Evolutionary conservation across 2,797 vertebrate genomes (phyloP), one percentile per base, ranked within the genome.

Genomic region (Scyliorhinus canicula): DNA sequence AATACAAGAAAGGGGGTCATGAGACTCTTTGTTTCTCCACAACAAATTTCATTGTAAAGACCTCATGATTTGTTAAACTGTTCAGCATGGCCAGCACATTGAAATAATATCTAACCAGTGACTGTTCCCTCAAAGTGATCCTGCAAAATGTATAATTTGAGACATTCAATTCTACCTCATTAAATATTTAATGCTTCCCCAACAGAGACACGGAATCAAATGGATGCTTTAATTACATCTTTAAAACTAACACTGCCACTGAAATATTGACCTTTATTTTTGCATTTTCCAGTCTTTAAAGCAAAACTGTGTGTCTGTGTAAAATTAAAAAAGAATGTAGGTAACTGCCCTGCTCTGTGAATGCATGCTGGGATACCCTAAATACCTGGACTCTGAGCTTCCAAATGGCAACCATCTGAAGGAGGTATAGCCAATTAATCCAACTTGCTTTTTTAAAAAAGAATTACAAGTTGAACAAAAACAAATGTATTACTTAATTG

Each of bases 81-180:
- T 94, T 67, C 47, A 44, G 12, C 40, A 16, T 94, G 19, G 28
- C 31, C 28, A 69, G 24, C 67, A 50, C 63, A 50, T 69, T 94
- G 67, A 94, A 94, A 69, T 71, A 71, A 71, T 74, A 67, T 94
- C 31, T 52, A 52, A 52, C 52, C 28, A 35, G 31, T 55, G 65
- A 74, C 12, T 94, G 88, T 40, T 91, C n/a, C 40, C 63, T 90
- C 19, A 60, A 90, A 60, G 12, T n/a, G 35, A 57, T n/a, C 35
- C 63, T 91, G 40, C 16, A 65, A 65, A 21, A 44, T 65, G 0
- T n/a, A 52, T 47, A 74, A 55, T 50, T 31, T 94, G 19, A 94
- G 79, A 74, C 28, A 94, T 94, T 52, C 93, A 94, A 74, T 74
- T 74, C 52, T 71, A 50, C 28, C 44, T 94, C 93, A 50, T 94